Base-by-base conservation (phyloP, 2,888 invertebrate species). In the Rhorus exstirpatorius region DNA sequence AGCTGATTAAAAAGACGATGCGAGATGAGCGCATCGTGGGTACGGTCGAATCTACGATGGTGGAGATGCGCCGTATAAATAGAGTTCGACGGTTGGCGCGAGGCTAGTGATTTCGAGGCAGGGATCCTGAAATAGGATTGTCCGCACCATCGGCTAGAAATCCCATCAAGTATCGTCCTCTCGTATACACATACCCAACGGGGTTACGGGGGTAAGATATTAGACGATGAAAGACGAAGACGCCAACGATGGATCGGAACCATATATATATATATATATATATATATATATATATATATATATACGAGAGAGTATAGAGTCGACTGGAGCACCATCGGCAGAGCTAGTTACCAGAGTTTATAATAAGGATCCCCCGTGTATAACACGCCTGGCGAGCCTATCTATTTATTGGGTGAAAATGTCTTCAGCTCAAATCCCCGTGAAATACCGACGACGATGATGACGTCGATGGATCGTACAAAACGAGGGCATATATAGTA, bases 401-500 rank as follows among this genome's bases (percentile, higher is more conserved):
- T 92, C 92, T 92, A 93, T 92, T 92, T 92, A 93, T 93, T 89
- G 92, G 92, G 92, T 91, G 93, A 93, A 92, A 93, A 93, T 93
- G 92, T 93, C 92, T 92, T 92, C 88, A 89, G 89, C 85, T 89
- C 89, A 92, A 92, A 93, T 92, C 93, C 91, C 92, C 93, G 92
- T 92, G 90, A 93, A 93, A 92, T 92, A 88, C 90, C 87, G 86
- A 60, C 63, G 84, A 49, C 38, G 19, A 19, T n/a, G 53, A 24
- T 53, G 41, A 55, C 87, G 87, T 26, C 65, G 82, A 84, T 84
- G 86, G 80, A 77, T 84, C 86, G 61, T 71, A 7, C 68, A 44
- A 70, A 67, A 68, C 71, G 14, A 19, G 41, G 26, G 49, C 53
- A 46, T 31, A 53, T 55, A 31, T 44, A 21, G 41, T 55, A 31